Evolutionary conservation across 2,113 vertebrate species (phyloP), one percentile per base, ranked within the genome.

Genomic region (Oryctolagus cuniculus): DNA sequence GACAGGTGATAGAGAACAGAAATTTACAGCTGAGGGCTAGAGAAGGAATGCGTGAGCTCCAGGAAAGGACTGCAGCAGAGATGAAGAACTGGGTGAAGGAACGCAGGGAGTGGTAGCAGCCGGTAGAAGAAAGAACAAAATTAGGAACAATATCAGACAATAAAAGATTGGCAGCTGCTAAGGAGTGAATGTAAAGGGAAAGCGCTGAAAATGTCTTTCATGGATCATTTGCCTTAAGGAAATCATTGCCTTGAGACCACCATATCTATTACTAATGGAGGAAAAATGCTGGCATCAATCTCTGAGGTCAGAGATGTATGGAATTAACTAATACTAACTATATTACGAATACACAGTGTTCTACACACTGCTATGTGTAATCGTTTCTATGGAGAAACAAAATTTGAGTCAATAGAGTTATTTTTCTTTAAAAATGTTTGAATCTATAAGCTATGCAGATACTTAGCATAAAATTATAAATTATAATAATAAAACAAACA

Each of bases 371-470:
- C 5, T 49, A 38, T 70, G 90, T 24, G 1, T 89, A 83, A 94
- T 34, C 44, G 70, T 80, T 85, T 89, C 74, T 21, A 17, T 0
- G 27, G 27, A 87, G 82, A 94, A 91, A 78, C 11, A 85, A 87
- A 87, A 83, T 85, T 38, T 25, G 19, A 89, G 58, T 87, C 89
- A 87, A 70, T 17, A 89, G 6, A 82, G 86, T 91, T 21, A 5
- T 78, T 81, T 95, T 86, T 44, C 44, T 89, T 61, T 10, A 11
- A 83, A 94, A 91, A 87, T 21, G 12, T 25, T 82, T 87, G 85
- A 19, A 16, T 13, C 66, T 38, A 70, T 9, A 19, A 61, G 53
- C 81, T 87, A 25, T 49, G 58, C 1, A 84, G 7, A 73, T 51
- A 81, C 2, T 64, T 25, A 22, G 34, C 69, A 53, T n/a, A 34